These are phyloP conservation scores for Paracyclopina nana DNA, from an alignment of 1,140 invertebrate genomes.

Conservation along the genomic window DNA sequence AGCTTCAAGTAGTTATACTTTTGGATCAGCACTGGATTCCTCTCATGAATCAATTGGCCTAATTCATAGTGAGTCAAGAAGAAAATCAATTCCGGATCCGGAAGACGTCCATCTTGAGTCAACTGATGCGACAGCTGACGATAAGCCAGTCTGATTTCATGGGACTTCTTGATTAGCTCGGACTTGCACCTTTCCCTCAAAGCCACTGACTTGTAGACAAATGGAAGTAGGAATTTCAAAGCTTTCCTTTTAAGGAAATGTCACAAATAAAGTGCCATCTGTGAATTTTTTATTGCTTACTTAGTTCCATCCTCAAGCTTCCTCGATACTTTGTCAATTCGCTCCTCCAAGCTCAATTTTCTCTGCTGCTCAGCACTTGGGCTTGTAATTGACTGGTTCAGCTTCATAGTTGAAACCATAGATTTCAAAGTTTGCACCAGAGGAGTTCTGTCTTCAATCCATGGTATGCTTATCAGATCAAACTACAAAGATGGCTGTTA, in stretches of 20 bases:
- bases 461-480: constrained; percentile 42
- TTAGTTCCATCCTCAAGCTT: constrained; percentile 5
- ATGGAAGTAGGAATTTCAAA: constrained; percentile 34
- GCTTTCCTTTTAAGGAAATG: constrained; percentile 26
- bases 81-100: constrained; percentile 41
- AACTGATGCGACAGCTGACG: constrained; percentile 35
- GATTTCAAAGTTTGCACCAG: constrained; percentile 41
- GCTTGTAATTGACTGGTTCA: constrained; percentile 9
- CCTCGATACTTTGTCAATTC: background rate
- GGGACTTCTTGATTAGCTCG: constrained; percentile 33
- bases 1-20: constrained; percentile 32
- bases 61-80: constrained; percentile 47
- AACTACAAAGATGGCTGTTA: constrained; percentile 39
- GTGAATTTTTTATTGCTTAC: background rate
- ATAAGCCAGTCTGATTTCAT: constrained; percentile 40
- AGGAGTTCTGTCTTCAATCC: constrained; percentile 38
- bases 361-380: constrained; percentile 1
- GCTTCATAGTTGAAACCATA: constrained; percentile 21
- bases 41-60: constrained; percentile 31
- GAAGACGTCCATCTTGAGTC: constrained; percentile 38
- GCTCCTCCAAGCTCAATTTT: constrained; percentile 9
- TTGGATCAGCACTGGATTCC: constrained; percentile 35
- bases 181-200: constrained; percentile 46
- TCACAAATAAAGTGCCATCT: background rate
- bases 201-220: constrained; percentile 36